These are phyloP conservation scores for Thecophora atra DNA, from an alignment of 2,888 invertebrate genomes.

Conservation along the genomic window DNA sequence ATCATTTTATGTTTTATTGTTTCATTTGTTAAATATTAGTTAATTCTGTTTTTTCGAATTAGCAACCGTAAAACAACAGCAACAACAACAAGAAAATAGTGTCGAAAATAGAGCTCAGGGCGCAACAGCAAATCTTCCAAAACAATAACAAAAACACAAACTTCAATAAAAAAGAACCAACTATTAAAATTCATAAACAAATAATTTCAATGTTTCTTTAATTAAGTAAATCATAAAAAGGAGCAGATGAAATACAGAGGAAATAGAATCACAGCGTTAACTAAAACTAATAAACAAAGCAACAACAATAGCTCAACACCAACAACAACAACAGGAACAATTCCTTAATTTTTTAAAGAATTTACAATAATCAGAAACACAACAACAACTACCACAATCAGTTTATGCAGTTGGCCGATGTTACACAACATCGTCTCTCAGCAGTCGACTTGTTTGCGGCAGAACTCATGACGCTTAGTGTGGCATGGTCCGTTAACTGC, in stretches of 20 bases:
- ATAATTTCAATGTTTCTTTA: conserved; percentile 28
- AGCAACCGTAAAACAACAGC: conserved; percentile 15
- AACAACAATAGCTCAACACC: conserved; percentile 18
- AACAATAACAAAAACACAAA: conserved; percentile 42
- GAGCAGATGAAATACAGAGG: no score
- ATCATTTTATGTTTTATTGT: background rate
- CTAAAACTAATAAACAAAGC: conserved; percentile 33
- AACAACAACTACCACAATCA: no score
- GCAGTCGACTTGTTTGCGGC: no score
- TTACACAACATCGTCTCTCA: no score
- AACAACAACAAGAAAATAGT: conserved; percentile 31
- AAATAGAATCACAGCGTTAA: conserved; percentile 37
- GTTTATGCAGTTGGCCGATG: no score
- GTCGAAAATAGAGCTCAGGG: conserved; percentile 35
- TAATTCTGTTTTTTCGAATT: background rate
- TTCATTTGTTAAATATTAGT: background rate
- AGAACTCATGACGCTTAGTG: no score
- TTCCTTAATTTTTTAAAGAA: background rate
- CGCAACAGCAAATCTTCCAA: conserved; percentile 41
- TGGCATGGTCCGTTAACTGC: no score
- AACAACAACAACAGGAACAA: conserved; percentile 10
- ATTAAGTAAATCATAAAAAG: no score
- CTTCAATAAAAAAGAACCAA: conserved; percentile 33
- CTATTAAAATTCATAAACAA: conserved; percentile 42
- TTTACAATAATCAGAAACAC: no score